These are phyloP conservation scores for Leucophenga maculata DNA, from an alignment of 2,888 invertebrate species.

Conservation along the genomic window DNA sequence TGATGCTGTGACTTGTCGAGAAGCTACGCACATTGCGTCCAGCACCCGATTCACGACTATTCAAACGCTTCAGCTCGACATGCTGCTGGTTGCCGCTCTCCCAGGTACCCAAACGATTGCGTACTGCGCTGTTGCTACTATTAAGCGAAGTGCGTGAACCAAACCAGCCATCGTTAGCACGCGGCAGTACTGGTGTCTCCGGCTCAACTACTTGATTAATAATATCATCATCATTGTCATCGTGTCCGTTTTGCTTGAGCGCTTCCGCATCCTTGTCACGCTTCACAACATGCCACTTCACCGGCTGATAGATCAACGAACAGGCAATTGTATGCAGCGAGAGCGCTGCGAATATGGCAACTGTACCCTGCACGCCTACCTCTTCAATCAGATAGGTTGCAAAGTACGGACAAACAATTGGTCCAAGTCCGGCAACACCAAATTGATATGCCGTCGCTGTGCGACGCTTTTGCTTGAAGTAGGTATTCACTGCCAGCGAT, in stretches of 20 bases:
- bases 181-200: constrained; percentile 78
- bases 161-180: constrained; percentile 70
- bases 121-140: constrained; percentile 47
- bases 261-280: constrained; percentile 65
- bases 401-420: constrained; percentile 81
- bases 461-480: constrained; percentile 80
- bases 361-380: constrained; percentile 79
- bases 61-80: constrained; percentile 57
- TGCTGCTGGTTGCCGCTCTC: constrained; percentile 47
- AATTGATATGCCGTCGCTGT: constrained; percentile 82
- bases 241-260: constrained; percentile 37
- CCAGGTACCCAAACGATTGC: constrained; percentile 57
- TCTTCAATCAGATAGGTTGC: constrained; percentile 77
- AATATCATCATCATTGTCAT: constrained; percentile 75
- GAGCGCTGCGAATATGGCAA: constrained; percentile 79
- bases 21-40: constrained; percentile 53
- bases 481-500: constrained; percentile 81
- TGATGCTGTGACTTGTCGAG: constrained; percentile 62
- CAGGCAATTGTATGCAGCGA: constrained; percentile 80
- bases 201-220: constrained; percentile 78
- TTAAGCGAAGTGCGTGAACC: constrained; percentile 66
- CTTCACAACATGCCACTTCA: constrained; percentile 80
- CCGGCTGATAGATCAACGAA: constrained; percentile 81
- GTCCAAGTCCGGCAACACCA: constrained; percentile 82
- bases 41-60: constrained; percentile 46